phyloP scores from a whole-genome alignment of 2,113 vertebrate genomes.

The Poecilia latipinna region DNA sequence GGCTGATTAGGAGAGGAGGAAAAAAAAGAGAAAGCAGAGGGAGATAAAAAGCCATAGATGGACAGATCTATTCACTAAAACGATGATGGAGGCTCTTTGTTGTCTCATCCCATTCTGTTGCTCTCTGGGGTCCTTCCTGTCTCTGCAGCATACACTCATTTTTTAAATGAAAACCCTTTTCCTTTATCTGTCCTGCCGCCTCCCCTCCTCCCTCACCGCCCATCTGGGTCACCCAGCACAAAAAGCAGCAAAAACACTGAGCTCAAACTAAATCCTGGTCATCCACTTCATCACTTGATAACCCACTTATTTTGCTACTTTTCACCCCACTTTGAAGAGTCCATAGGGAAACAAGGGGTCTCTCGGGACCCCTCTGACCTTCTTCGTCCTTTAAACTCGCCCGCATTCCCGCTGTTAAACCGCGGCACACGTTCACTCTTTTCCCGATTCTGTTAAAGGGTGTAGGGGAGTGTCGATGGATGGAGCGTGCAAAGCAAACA shows the following conservation, averaged over 20 bases:
- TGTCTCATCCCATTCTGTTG: constrained; percentile 68
- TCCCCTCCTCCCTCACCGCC: constrained; percentile 30
- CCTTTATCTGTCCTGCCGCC: constrained; percentile 45
- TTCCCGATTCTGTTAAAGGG: constrained; percentile 55
- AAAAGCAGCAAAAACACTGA: constrained; percentile 21
- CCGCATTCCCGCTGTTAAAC: constrained; percentile 21
- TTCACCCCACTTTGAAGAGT: constrained; percentile 43
- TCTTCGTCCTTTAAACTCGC: constrained; percentile 66
- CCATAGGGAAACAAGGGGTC: constrained; percentile 53
- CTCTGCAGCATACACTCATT: constrained; percentile 55
- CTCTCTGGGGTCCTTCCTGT: constrained; percentile 66
- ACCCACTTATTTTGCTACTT: constrained; percentile 47
- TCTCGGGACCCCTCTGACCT: constrained; percentile 60
- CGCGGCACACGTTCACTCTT: constrained; percentile 19
- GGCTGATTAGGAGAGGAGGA: constrained; percentile 70
- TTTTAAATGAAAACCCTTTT: constrained; percentile 64
- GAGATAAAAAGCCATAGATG: constrained; percentile 66
- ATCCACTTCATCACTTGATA: constrained; percentile 65
- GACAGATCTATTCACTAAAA: constrained; percentile 74
- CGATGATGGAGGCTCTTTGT: constrained; percentile 75
- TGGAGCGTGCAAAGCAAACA: constrained; percentile 56
- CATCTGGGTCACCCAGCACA: constrained; percentile 70
- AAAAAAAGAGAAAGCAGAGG: constrained; percentile 47
- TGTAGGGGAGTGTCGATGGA: constrained; percentile 60
- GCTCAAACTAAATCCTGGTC: constrained; percentile 46